Percentiles rank a stretch among this genome's conserved stretches.
phyloP scores from a whole-genome alignment of 2,113 vertebrate genomes.

The Lepus americanus region DNA sequence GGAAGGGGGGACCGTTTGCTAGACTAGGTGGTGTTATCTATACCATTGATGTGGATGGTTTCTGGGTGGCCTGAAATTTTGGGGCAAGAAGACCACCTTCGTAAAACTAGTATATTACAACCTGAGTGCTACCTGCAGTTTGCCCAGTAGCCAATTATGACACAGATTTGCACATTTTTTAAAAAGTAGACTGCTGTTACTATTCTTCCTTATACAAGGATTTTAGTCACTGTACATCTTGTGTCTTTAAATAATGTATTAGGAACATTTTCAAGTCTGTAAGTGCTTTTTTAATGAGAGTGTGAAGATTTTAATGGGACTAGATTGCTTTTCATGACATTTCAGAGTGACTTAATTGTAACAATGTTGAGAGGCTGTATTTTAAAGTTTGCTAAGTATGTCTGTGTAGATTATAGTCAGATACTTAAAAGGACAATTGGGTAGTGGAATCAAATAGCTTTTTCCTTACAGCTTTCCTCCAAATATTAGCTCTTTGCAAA shows the following conservation, averaged over 20 bases:
- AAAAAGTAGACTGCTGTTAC: conserved; percentile 86
- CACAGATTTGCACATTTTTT: conserved; percentile 83
- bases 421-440: conserved; percentile 86
- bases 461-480: conserved; percentile 50
- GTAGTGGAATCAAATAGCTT: conserved; percentile 83
- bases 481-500: conserved; percentile 68
- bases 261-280: conserved; percentile 91
- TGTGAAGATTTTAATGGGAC: conserved; percentile 94
- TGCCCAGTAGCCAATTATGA: conserved; percentile 87
- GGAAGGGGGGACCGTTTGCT: neutral
- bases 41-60: neutral
- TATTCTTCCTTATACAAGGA: conserved; percentile 87
- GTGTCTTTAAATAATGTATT: conserved; percentile 94
- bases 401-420: conserved; percentile 87
- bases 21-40: neutral
- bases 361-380: conserved; percentile 91
- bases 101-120: conserved; percentile 63
- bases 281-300: conserved; percentile 94
- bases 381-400: conserved; percentile 91
- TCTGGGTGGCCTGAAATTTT: conserved; percentile 51
- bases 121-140: conserved; percentile 85
- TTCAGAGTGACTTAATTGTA: conserved; percentile 93
- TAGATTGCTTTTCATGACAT: conserved; percentile 94
- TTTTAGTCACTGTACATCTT: conserved; percentile 91
- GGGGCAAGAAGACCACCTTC: neutral